Conservation (phyloP, 92 coral and sea anemone species). For the Metridium senile region DNA sequence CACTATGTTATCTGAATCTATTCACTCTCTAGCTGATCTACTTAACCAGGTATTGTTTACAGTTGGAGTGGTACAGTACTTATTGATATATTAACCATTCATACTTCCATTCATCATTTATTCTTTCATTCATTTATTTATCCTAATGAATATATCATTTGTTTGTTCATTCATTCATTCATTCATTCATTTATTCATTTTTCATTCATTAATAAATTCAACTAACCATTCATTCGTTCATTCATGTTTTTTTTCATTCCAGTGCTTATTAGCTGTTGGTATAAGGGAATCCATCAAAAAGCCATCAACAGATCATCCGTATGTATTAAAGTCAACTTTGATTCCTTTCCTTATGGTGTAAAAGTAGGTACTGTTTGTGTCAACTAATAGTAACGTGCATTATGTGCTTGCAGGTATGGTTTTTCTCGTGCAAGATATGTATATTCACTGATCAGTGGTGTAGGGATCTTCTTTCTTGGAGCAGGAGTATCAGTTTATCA, state of each 20-base stretch:
- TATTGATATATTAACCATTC: neutral
- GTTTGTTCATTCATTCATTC: no score
- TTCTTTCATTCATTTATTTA: no score
- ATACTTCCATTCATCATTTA: no score
- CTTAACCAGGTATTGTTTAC: slow-evolving; percentile 81
- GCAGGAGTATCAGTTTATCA: slow-evolving; percentile 98
- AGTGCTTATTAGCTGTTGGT: slow-evolving; percentile 98
- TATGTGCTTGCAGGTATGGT: slow-evolving; percentile 68
- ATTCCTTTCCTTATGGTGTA: neutral
- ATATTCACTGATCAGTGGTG: slow-evolving; percentile 97
- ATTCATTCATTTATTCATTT: no score
- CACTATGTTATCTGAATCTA: slow-evolving; percentile 95
- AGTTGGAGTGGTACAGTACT: neutral
- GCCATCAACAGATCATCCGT: slow-evolving; percentile 98
- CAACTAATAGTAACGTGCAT: neutral
- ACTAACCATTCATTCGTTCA: no score
- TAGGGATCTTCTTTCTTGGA: slow-evolving; percentile 98
- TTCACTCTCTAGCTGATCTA: slow-evolving; percentile 96
- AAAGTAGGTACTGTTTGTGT: no score
- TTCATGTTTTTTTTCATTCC: slow-evolving; percentile 5
- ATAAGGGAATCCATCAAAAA: slow-evolving; percentile 92
- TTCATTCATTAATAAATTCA: no score
- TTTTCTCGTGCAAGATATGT: slow-evolving; percentile 99
- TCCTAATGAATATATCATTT: no score
- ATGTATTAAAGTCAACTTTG: slow-evolving; percentile 33